Evolutionary conservation across 2,113 vertebrate species (phyloP), one percentile per base, ranked within the genome.

Genomic region (Actinemys pallida): DNA sequence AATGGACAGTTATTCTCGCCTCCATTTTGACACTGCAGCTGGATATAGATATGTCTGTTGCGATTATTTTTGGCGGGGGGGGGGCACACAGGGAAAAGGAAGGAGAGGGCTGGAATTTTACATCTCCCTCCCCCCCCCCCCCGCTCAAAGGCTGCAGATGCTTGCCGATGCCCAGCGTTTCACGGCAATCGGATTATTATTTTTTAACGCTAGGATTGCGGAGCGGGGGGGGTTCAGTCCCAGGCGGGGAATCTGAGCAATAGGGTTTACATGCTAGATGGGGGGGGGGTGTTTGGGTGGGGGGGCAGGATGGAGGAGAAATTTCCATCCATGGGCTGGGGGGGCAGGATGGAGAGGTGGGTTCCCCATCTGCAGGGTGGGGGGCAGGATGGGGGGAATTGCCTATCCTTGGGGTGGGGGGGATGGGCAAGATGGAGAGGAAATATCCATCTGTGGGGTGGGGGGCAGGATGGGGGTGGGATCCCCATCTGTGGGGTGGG

Each of bases 1-100:
- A 87, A 45, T 50, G 39, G 84, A 57, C 84, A 83, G 81, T 59
- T 52, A 59, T 84, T 78, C 69, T 14, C 27, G 57, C 82, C 90
- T 92, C 90, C 90, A 92, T 92, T 92, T 92, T 92, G 86, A 92
- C 81, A 83, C 52, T 53, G 47, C 69, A 87, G 87, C 57, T 86
- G 92, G 53, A 14, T n/a, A 56, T 56, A 47, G 35, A 47, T 53
- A 39, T 25, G 47, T 49, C 16, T 35, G 17, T 17, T 72, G 17
- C 17, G 9, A 39, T 39, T 39, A 50, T 50, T 72, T 65, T 65
- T 65, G 25, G 22, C 27, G 22, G 27, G 11, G 57, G 25, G 25
- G 27, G 27, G 57, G 11, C 10, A 27, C 27, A 59, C 5, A 59
- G 31, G 35, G 27, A 29, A 22, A 45, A 14, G 35, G 24, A 10